phyloP scores from a whole-genome alignment of 2,113 vertebrate genomes.

The Oreamnos americanus region DNA sequence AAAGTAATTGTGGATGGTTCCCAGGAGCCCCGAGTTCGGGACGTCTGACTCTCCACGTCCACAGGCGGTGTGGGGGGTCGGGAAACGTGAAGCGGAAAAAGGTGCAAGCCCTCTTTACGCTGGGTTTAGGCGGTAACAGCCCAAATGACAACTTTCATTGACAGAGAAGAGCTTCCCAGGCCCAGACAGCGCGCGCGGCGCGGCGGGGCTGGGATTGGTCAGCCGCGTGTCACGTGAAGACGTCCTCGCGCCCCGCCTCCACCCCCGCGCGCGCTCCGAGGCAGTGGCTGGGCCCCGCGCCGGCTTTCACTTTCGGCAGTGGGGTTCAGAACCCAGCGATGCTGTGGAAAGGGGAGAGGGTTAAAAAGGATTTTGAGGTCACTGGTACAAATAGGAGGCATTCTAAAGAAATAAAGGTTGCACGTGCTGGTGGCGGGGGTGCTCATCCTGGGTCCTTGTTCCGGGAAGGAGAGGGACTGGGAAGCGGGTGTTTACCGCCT shows the following conservation, averaged over 20 bases:
- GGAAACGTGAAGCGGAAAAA: no score
- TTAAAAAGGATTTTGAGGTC: neutral
- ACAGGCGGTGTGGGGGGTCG: neutral
- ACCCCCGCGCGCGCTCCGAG: fast-evolving
- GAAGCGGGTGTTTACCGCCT: neutral
- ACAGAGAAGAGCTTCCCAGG: neutral
- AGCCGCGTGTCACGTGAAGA: neutral
- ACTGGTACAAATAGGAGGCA: neutral
- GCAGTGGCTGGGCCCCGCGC: fast-evolving
- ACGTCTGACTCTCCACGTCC: neutral
- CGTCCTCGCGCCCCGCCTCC: neutral
- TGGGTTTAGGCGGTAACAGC: neutral
- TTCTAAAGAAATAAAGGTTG: neutral
- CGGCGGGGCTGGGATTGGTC: neutral
- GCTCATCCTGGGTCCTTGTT: fast-evolving
- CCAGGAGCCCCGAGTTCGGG: neutral
- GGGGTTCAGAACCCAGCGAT: neutral
- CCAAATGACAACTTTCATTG: neutral
- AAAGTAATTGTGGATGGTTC: neutral
- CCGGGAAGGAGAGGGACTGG: neutral
- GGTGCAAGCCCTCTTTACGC: fast-evolving
- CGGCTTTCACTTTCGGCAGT: conserved; percentile 61
- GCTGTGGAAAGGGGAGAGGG: neutral
- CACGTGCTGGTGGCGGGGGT: neutral
- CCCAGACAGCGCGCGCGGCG: fast-evolving